These are phyloP conservation scores for Epizoanthus scotinus DNA, from an alignment of 92 coral and sea anemone genomes.

Conservation along the genomic window DNA sequence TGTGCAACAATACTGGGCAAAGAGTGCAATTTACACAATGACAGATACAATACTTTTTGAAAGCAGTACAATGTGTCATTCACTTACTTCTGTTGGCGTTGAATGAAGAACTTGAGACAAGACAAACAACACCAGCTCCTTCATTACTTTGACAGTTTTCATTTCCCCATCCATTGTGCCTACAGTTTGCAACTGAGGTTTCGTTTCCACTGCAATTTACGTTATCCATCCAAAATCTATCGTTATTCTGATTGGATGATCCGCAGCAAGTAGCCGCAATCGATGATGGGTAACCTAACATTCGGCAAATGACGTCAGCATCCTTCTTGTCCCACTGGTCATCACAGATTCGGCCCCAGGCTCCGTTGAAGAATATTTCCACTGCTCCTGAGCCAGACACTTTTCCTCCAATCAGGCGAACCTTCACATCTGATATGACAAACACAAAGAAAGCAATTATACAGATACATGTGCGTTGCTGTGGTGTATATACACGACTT, in stretches of 20 bases:
- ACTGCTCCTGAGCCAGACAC: not conserved
- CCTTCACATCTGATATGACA: constrained; percentile 1
- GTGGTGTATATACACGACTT: too few relatives aligned
- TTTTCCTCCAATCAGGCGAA: constrained; percentile 6
- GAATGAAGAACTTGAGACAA: not conserved
- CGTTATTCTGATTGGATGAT: not conserved
- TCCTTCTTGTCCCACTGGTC: constrained; percentile 28
- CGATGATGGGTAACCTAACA: constrained; percentile 24
- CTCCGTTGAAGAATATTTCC: constrained; percentile 3
- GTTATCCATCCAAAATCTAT: constrained; percentile 12
- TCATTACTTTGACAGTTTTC: constrained; percentile 12
- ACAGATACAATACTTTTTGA: too few relatives aligned
- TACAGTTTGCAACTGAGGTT: not conserved
- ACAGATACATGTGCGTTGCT: too few relatives aligned
- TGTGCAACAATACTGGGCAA: too few relatives aligned
- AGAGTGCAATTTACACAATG: too few relatives aligned
- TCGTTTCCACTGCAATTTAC: constrained; percentile 21
- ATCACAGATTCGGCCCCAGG: constrained; percentile 30
- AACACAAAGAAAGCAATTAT: too few relatives aligned
- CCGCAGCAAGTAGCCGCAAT: constrained; percentile 11
- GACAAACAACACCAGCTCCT: constrained; percentile 17
- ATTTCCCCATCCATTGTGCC: constrained; percentile 15
- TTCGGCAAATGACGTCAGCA: constrained; percentile 28
- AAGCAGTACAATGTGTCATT: too few relatives aligned
- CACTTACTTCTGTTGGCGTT: not conserved